phyloP scores from a whole-genome alignment of 2,888 invertebrate species.

The Nineta flava region DNA sequence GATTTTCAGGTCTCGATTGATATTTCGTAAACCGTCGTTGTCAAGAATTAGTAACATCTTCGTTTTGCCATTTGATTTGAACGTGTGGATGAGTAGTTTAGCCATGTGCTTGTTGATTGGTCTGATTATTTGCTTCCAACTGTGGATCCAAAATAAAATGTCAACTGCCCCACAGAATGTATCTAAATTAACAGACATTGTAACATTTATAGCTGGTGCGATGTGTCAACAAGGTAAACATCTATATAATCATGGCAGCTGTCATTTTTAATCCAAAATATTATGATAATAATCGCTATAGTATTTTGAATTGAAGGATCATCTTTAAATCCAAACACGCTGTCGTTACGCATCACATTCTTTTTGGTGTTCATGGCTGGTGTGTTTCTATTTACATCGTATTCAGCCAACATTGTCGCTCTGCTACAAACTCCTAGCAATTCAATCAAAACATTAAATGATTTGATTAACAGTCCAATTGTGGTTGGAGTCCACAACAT shows the following conservation, averaged over 20 bases:
- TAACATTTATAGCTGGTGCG: constrained; percentile 37
- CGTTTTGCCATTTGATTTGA: constrained; percentile 36
- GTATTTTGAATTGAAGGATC: background rate
- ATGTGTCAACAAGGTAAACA: constrained; percentile 47
- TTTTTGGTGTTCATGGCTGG: constrained; percentile 43
- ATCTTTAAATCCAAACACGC: background rate
- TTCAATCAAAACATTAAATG: constrained; percentile 43
- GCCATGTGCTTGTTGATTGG: background rate
- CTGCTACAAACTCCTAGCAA: constrained; percentile 55
- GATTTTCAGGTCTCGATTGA: constrained; percentile 33
- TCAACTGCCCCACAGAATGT: background rate
- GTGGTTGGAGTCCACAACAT: background rate
- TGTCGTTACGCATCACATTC: constrained; percentile 38
- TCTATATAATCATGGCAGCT: too few relatives aligned
- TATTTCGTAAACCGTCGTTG: constrained; percentile 44
- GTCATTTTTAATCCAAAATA: too few relatives aligned
- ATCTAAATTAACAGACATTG: constrained; percentile 25
- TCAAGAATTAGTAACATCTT: constrained; percentile 45
- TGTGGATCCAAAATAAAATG: background rate
- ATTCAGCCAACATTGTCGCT: constrained; percentile 61
- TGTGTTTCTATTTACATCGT: constrained; percentile 58
- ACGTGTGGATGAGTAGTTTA: constrained; percentile 34
- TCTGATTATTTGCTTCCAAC: too few relatives aligned
- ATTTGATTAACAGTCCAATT: constrained; percentile 24
- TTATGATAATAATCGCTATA: too few relatives aligned